Conservation (phyloP, 1,140 invertebrate genomes). For the Acromyrmex echinatior region DNA sequence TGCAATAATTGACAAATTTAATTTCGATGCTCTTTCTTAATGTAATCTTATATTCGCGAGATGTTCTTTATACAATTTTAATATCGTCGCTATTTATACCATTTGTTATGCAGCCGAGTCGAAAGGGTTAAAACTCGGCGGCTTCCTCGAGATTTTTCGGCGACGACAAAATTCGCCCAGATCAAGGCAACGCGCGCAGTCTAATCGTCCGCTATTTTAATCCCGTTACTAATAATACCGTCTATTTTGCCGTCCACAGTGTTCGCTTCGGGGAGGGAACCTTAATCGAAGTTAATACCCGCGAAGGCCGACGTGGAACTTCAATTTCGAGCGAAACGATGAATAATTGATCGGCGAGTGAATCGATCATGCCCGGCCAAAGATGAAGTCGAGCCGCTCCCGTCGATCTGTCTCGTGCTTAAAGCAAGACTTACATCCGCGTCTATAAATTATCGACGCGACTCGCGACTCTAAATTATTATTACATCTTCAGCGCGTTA, state of each 20-base stretch:
- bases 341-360: constrained; percentile 47
- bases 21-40: neutral
- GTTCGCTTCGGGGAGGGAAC: constrained; percentile 39
- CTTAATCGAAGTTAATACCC: constrained; percentile 61
- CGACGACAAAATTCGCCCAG: constrained; percentile 41
- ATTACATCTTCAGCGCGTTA: constrained; percentile 3
- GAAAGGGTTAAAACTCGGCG: constrained; percentile 4
- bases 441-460: constrained; percentile 59
- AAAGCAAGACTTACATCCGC: constrained; percentile 42
- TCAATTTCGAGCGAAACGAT: constrained; percentile 47
- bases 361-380: constrained; percentile 41
- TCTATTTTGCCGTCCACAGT: constrained; percentile 53
- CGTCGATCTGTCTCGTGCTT: neutral
- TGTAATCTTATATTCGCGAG: neutral
- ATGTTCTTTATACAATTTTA: neutral
- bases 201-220: constrained; percentile 60
- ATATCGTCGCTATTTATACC: neutral
- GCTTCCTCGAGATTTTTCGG: constrained; percentile 9
- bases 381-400: constrained; percentile 21
- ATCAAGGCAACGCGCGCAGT: constrained; percentile 52
- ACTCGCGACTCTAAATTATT: constrained; percentile 42
- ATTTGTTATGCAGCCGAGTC: neutral
- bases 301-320: constrained; percentile 48
- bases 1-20: neutral
- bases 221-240: constrained; percentile 58